Evolutionary conservation across 2,113 vertebrate genomes (phyloP).

Genomic region (Pavo muticus): DNA sequence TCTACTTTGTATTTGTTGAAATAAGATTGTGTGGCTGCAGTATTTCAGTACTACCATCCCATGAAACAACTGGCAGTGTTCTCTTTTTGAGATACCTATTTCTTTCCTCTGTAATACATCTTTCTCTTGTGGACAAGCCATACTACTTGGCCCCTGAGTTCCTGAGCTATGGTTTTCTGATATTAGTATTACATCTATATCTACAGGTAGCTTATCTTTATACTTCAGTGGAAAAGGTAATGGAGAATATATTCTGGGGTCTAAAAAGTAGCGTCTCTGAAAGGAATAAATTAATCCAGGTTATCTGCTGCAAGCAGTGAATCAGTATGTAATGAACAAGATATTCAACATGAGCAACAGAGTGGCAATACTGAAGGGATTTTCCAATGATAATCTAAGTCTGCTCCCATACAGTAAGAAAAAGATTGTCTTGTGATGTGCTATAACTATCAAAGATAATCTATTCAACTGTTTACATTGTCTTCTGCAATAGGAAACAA

Average conservation of each 20-base stretch:
- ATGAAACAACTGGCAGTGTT: too few species aligned
- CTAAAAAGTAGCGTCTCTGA: neutral
- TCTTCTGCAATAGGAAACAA: neutral
- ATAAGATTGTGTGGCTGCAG: neutral
- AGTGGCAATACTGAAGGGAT: neutral
- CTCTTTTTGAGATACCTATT: too few species aligned
- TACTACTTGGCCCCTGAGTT: rapidly evolving
- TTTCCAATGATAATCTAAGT: neutral
- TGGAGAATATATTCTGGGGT: neutral
- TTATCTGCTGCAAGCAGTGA: neutral
- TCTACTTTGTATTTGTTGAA: neutral
- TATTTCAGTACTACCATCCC: neutral
- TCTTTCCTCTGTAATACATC: neutral
- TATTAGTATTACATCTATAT: neutral
- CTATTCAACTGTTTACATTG: neutral
- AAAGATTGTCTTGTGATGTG: neutral
- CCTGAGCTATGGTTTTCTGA: rapidly evolving
- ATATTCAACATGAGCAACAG: neutral
- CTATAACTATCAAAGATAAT: neutral
- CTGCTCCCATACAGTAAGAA: neutral
- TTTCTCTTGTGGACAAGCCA: neutral
- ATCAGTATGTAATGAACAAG: neutral
- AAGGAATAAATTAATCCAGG: neutral
- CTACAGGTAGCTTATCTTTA: neutral
- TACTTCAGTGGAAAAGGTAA: too few species aligned